Evolutionary conservation across 2,797 vertebrate species (phyloP), one percentile per base, ranked within the genome.

Genomic region (Erithacus rubecula): DNA sequence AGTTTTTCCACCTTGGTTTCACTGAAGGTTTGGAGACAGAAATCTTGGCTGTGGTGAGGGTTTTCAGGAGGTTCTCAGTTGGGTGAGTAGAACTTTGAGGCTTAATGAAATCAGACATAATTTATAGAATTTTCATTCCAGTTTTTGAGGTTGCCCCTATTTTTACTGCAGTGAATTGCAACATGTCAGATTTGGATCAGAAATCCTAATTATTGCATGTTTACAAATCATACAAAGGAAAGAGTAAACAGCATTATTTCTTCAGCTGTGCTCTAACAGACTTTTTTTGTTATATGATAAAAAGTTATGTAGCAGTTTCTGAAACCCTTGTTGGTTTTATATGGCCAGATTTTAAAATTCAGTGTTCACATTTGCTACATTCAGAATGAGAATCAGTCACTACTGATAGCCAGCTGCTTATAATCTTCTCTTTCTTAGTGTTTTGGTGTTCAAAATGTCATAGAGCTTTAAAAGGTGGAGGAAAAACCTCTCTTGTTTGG

Each of bases 231-330:
- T 29, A 16, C 22, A 41, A 43, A 15, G 29, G 22, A 44, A 63
- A n/a, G 76, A 44, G 11, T 22, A 49, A 89, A 39, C 7, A n/a
- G 34, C 5, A 1, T 36, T 26, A 5, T 75, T 82, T 72, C 37
- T 49, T 75, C 0, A 3, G 11, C 30, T 19, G 5, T 51, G 23
- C 43, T 76, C 11, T 30, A 37, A 43, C 9, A 37, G 32, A 17
- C 4, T 4, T 49, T 60, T 46, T 81, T 64, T 5, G 3, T 68
- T 62, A 11, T 0, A 0, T 19, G 43, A 24, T 43, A 22, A 29
- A 30, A 74, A 21, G 9, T 53, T 82, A 26, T 26, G 13, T 34
- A 53, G 37, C 1, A 0, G 46, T 91, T 87, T 63, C 26, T 30
- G 47, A 55, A 89, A 52, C 8, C 6, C 5, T 65, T 79, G 15